Conservation (phyloP, 2,797 vertebrate genomes). For the Sciurus carolinensis region DNA sequence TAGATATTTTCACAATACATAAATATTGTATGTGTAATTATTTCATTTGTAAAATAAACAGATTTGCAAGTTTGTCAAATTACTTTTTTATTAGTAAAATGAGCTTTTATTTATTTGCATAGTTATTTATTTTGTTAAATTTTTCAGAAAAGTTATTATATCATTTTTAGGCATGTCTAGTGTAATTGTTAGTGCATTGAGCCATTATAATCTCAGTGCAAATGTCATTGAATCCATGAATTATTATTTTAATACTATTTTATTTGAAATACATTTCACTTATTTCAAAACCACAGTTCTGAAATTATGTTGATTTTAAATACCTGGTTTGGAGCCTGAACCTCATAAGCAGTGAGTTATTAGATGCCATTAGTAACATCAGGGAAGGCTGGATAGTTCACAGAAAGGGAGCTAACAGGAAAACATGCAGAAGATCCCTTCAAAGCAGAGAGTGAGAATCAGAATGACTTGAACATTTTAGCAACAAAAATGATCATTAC, state of each 20-base stretch:
- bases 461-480: neutral
- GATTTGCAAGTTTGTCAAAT: neutral
- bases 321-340: conserved; percentile 65
- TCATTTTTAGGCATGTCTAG: neutral
- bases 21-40: neutral
- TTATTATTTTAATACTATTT: conserved; percentile 77
- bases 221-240: conserved; percentile 29
- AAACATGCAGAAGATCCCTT: neutral
- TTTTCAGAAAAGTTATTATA: conserved; percentile 23
- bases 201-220: conserved; percentile 42
- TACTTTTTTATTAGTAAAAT: conserved; percentile 58
- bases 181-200: neutral
- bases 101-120: conserved; percentile 72
- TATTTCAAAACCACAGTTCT: conserved; percentile 74
- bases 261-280: conserved; percentile 75
- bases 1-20: neutral
- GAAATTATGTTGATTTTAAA: conserved; percentile 76
- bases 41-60: neutral
- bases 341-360: conserved; percentile 55
- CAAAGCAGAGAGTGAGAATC: conserved; percentile 39
- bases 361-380: conserved; percentile 54
- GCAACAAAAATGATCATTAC: neutral
- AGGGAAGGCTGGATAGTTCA: neutral
- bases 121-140: conserved; percentile 65
- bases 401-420: neutral